Base-by-base conservation (phyloP, 2,113 vertebrate genomes). In the Rhinolophus ferrumequinum region DNA sequence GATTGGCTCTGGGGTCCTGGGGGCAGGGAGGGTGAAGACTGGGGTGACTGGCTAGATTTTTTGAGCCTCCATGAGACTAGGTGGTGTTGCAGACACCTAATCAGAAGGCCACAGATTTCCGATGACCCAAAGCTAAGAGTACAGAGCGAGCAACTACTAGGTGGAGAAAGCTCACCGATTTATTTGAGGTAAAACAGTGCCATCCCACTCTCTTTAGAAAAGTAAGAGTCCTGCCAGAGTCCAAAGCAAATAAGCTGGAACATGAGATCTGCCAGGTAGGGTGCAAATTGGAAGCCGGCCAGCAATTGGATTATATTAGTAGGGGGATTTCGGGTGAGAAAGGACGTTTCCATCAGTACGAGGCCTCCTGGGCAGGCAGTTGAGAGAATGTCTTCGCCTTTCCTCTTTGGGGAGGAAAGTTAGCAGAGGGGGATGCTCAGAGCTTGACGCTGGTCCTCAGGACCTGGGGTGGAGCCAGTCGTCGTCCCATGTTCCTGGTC, bases 201-300 rank as follows among this genome's bases (percentile, higher is more conserved):
- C 33, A 52, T 50, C 15, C 6, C 5, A 9, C 35, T 58, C 30
- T 70, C 66, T 67, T 96, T 89, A 88, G 73, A 70, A 93, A 88
- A 58, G 76, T 14, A 82, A 47, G 72, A 56, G 52, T 94, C 91
- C 44, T 66, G 67, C 82, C 56, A 38, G 93, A 75, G 81, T 58
- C 77, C 54, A 16, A 19, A 44, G 91, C 76, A 85, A 77, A 94
- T 41, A 96, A 95, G 67, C 96, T 91, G 79, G 81, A 91, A 84
- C 73, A 5, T 16, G 62, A 58, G 82, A 5, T 66, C 67, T 88
- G 76, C 93, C 76, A 70, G 73, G 82, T 72, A 38, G 64, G 88
- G 73, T 89, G 56, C 58, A 69, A 14, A 93, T 30, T 22, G 38
- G 73, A 47, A 86, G 75, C 47, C 87, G 76, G 70, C 41, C 90